These are phyloP conservation scores for Drosophila nr. perissopoda DNA, from an alignment of 2,888 invertebrate genomes.

Conservation along the genomic window DNA sequence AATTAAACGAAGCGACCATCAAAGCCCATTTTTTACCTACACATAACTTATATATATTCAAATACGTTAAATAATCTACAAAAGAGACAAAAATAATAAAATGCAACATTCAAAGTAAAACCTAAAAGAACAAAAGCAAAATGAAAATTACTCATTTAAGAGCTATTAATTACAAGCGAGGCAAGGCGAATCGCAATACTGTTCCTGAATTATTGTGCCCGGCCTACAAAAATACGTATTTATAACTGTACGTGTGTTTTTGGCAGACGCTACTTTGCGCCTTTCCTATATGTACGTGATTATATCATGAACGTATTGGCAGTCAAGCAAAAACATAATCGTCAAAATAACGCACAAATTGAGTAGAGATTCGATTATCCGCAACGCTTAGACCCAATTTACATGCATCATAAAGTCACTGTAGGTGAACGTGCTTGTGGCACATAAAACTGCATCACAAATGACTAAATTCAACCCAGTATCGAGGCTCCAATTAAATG, in stretches of 20 bases:
- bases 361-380: slow-evolving; percentile 52
- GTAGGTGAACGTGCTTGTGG: slow-evolving; percentile 53
- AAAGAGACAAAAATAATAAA: not conserved
- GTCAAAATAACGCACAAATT: slow-evolving; percentile 38
- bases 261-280: not conserved
- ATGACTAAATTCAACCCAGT: slow-evolving; percentile 15
- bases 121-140: not conserved
- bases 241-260: slow-evolving; percentile 6
- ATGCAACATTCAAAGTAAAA: not conserved
- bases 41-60: not conserved
- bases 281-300: slow-evolving; percentile 1
- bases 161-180: not conserved
- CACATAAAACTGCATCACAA: slow-evolving; percentile 27
- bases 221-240: not conserved
- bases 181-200: not conserved
- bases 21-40: not conserved
- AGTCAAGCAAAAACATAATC: slow-evolving; percentile 21
- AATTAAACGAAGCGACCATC: not conserved
- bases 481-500: slow-evolving; percentile 32
- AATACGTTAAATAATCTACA: not conserved
- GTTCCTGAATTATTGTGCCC: not conserved
- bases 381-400: slow-evolving; percentile 35
- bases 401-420: slow-evolving; percentile 35
- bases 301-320: slow-evolving; percentile 13
- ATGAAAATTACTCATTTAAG: not conserved